Conservation (phyloP, 1,140 invertebrate species). For the Sinonovacula constricta region DNA sequence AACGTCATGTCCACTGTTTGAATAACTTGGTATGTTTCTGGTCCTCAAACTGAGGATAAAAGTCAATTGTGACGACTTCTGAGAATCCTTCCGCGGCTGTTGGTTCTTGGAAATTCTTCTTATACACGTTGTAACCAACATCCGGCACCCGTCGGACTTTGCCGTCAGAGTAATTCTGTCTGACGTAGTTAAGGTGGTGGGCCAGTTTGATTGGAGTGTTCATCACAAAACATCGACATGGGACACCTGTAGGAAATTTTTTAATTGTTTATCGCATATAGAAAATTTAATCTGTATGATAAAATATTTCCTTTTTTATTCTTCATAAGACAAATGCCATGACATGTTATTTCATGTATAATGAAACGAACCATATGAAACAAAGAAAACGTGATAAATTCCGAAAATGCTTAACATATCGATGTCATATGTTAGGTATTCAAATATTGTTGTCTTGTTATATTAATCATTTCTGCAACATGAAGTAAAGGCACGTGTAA, state of each 20-base stretch:
- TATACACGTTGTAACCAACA: slow-evolving; percentile 88
- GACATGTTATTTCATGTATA: too few species aligned
- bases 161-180: slow-evolving; percentile 82
- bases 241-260: slow-evolving; percentile 81
- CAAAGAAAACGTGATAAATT: too few species aligned
- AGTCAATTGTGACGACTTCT: slow-evolving; percentile 89
- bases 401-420: too few species aligned
- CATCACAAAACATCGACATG: slow-evolving; percentile 91
- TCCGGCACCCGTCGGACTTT: slow-evolving; percentile 83
- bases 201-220: slow-evolving; percentile 85
- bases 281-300: too few species aligned
- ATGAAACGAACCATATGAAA: too few species aligned
- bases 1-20: slow-evolving; percentile 69
- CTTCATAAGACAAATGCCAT: too few species aligned
- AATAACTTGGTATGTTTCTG: slow-evolving; percentile 85
- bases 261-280: too few species aligned
- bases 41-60: slow-evolving; percentile 86
- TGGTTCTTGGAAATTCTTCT: slow-evolving; percentile 88
- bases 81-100: slow-evolving; percentile 87
- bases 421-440: too few species aligned
- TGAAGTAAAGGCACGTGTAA: too few species aligned
- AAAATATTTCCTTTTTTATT: too few species aligned
- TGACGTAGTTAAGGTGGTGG: slow-evolving; percentile 93
- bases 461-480: too few species aligned
- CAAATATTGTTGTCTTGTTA: too few species aligned